phyloP scores from a whole-genome alignment of 2,888 invertebrate species.

The Lordiphosa andalusiaca region DNA sequence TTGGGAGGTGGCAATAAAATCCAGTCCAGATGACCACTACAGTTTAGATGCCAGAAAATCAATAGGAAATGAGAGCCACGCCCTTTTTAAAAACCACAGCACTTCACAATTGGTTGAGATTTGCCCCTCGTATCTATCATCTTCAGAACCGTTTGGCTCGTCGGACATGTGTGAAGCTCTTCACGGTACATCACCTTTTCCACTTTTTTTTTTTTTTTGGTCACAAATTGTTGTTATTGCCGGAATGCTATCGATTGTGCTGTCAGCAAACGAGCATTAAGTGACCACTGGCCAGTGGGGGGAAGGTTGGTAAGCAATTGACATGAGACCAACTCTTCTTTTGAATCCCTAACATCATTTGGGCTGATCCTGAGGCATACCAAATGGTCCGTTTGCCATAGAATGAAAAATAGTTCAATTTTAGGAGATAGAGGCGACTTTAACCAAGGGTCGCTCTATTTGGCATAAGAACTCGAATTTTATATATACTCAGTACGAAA shows the following conservation, averaged over 20 bases:
- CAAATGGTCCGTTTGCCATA: too few species aligned
- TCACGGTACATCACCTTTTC: conserved; percentile 19
- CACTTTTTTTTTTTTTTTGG: conserved; percentile 3
- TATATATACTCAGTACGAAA: too few species aligned
- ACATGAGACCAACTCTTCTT: too few species aligned
- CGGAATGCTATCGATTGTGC: conserved; percentile 3
- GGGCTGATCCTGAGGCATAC: conserved; percentile 47
- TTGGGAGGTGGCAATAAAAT: too few species aligned
- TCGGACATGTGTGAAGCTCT: conserved; percentile 30
- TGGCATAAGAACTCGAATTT: too few species aligned
- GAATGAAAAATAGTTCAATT: too few species aligned
- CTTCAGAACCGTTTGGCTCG: conserved; percentile 22
- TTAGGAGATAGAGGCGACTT: too few species aligned
- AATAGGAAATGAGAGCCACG: conserved; percentile 30
- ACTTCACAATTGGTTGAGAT: conserved; percentile 33
- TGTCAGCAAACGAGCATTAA: too few species aligned
- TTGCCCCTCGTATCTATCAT: conserved; percentile 24
- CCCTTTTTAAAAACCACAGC: conserved; percentile 24
- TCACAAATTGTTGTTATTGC: conserved; percentile 25
- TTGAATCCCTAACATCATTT: conserved; percentile 43
- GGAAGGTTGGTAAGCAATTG: too few species aligned
- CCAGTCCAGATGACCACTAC: conserved; percentile 14
- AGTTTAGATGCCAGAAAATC: conserved; percentile 32
- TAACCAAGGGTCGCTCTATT: too few species aligned
- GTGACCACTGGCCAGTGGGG: too few species aligned